Evolutionary conservation across 2,113 vertebrate genomes (phyloP).

Genomic region (Pardalotus punctatus): DNA sequence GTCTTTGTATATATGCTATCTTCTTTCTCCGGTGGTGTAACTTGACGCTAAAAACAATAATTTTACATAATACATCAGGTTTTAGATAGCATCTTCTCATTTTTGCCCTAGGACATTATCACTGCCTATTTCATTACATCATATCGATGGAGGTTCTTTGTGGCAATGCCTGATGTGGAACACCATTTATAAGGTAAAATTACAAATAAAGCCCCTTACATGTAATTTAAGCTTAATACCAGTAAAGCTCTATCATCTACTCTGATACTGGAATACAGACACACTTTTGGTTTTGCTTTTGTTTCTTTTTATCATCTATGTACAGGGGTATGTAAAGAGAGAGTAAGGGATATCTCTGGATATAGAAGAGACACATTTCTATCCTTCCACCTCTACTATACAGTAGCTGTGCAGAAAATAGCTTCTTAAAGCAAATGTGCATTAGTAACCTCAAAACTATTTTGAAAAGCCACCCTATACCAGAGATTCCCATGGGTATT

Average conservation of each 20-base stretch:
- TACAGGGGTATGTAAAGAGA: neutral
- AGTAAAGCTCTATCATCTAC: neutral
- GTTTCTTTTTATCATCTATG: neutral
- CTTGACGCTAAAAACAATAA: neutral
- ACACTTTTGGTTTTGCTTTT: neutral
- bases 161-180: neutral
- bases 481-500: neutral
- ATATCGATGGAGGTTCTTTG: neutral
- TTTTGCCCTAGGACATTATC: neutral
- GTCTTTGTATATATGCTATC: neutral
- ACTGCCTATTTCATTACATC: neutral
- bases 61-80: neutral
- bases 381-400: neutral
- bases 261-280: neutral
- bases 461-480: neutral
- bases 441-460: neutral
- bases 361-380: neutral
- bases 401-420: neutral
- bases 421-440: neutral
- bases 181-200: neutral
- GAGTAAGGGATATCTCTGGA: neutral
- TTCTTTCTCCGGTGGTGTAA: neutral
- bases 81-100: neutral
- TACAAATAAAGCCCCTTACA: neutral
- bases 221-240: neutral